These are phyloP conservation scores for Chrosomus eos DNA, from an alignment of 2,797 vertebrate genomes.

Conservation along the genomic window DNA sequence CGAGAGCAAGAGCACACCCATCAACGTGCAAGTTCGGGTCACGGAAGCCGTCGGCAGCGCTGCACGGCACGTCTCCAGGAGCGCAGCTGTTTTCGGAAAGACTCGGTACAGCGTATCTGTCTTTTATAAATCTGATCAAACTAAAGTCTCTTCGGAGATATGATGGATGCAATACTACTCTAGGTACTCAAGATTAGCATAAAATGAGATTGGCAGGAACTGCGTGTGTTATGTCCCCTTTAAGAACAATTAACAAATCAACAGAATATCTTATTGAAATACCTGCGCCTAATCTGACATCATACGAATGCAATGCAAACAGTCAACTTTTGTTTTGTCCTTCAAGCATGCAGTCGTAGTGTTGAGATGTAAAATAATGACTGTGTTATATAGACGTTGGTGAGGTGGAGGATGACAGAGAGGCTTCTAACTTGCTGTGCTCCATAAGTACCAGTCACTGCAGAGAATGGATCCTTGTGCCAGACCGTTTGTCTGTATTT, in stretches of 20 bases:
- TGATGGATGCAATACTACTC: too few relatives aligned
- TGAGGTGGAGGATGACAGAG: constrained; percentile 18
- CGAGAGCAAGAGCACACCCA: too few relatives aligned
- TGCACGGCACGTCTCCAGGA: too few relatives aligned
- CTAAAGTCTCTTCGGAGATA: too few relatives aligned
- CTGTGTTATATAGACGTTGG: constrained; percentile 27
- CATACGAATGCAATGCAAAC: neutral
- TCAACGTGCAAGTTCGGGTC: too few relatives aligned
- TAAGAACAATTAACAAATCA: neutral
- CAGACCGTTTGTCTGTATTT: constrained; percentile 36
- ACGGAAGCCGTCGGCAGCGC: too few relatives aligned
- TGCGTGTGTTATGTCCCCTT: too few relatives aligned
- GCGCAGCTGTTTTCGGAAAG: too few relatives aligned
- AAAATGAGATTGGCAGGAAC: too few relatives aligned
- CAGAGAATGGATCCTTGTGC: constrained; percentile 27
- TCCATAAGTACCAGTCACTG: constrained; percentile 41
- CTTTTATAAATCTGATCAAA: too few relatives aligned
- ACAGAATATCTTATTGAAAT: neutral
- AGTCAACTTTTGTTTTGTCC: neutral
- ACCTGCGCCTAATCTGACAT: neutral
- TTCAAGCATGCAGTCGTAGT: neutral
- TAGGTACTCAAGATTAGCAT: too few relatives aligned
- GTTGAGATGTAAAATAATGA: constrained; percentile 35
- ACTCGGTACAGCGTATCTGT: too few relatives aligned
- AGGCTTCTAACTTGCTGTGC: constrained; percentile 16